Evolutionary conservation across 2,113 vertebrate genomes (phyloP), one percentile per base, ranked within the genome.

Genomic region (Pituophis catenifer): DNA sequence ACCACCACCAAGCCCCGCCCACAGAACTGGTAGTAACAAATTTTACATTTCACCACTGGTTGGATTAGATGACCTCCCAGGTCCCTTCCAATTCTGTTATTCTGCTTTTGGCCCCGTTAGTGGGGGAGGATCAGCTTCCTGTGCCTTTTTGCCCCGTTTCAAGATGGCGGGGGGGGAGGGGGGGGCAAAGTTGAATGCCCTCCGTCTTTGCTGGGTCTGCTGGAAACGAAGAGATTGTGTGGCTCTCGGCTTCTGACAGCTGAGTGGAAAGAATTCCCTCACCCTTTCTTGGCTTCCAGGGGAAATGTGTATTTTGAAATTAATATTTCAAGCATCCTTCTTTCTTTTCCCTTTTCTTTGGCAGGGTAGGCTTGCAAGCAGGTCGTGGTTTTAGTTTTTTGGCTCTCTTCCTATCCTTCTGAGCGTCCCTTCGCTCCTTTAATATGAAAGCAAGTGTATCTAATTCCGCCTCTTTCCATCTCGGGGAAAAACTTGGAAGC

Each of bases 251-350:
- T 86, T 29, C 8, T 93, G 88, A 59, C 88, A 38, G 44, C 55
- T 33, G 2, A 52, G 11, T 90, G 88, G 88, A 90, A 89, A 85
- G 44, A 86, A 48, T 59, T 59, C 44, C 38, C 54, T 85, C 88
- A 85, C 15, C 38, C 54, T 52, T 86, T 38, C 88, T 93, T 89
- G 87, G 65, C 44, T 89, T 52, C 21, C 81, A 88, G 88, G 92
- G 70, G 26, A 86, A 89, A 24, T 89, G 88, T 93, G 89, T 93
- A 33, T 93, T 92, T 92, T 88, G 70, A 89, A 93, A 93, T 90
- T 52, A 85, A 93, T 93, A 89, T 93, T 85, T 93, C 33, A 85
- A 50, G 58, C 58, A 59, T 23, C 44, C 26, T 38, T 17, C 17
- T 81, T 81, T 81, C 8, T 81, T 38, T 3, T 1, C 33, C 23